A percentile compares a stretch with the other conserved stretches of the same genome.
Evolutionary conservation across 2,888 invertebrate species (phyloP).

Genomic region (Conops quadrifasciatus): DNA sequence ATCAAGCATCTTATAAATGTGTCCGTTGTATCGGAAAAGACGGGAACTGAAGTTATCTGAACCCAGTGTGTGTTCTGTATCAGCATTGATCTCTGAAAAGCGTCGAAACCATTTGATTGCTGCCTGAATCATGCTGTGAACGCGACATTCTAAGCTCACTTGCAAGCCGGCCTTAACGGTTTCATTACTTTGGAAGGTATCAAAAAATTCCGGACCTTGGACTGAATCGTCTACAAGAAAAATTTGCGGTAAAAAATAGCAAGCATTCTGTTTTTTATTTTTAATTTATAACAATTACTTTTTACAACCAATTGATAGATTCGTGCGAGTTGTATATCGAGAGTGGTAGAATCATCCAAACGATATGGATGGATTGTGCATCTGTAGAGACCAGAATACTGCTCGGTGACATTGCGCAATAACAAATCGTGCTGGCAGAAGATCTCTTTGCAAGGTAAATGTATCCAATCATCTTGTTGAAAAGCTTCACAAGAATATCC

Average conservation of each 20-base stretch:
- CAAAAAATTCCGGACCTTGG: slow-evolving; percentile 59
- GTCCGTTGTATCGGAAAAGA: slow-evolving; percentile 57
- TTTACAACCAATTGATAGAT: slow-evolving; percentile 62
- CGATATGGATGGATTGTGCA: slow-evolving; percentile 60
- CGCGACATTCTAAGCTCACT: slow-evolving; percentile 61
- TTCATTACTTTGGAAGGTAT: slow-evolving; percentile 57
- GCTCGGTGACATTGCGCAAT: slow-evolving; percentile 60
- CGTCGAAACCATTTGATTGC: slow-evolving; percentile 63
- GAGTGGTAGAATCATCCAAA: slow-evolving; percentile 49
- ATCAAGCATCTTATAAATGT: slow-evolving; percentile 57
- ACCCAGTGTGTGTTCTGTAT: slow-evolving; percentile 38
- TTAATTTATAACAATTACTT: slow-evolving; percentile 53
- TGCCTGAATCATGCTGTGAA: slow-evolving; percentile 59
- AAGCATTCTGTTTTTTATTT: too few relatives aligned
- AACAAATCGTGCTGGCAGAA: slow-evolving; percentile 55
- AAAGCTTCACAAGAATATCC: slow-evolving; percentile 48
- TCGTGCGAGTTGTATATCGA: slow-evolving; percentile 60
- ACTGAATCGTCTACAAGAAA: slow-evolving; percentile 53
- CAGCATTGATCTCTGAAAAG: slow-evolving; percentile 38
- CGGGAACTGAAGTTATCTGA: slow-evolving; percentile 53
- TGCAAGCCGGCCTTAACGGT: slow-evolving; percentile 51
- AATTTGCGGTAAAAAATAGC: too few relatives aligned
- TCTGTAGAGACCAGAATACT: slow-evolving; percentile 62
- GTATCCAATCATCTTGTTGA: slow-evolving; percentile 56
- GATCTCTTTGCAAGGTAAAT: slow-evolving; percentile 56